These are phyloP conservation scores for Panthera uncia DNA, from an alignment of 2,113 vertebrate species.

Conservation along the genomic window DNA sequence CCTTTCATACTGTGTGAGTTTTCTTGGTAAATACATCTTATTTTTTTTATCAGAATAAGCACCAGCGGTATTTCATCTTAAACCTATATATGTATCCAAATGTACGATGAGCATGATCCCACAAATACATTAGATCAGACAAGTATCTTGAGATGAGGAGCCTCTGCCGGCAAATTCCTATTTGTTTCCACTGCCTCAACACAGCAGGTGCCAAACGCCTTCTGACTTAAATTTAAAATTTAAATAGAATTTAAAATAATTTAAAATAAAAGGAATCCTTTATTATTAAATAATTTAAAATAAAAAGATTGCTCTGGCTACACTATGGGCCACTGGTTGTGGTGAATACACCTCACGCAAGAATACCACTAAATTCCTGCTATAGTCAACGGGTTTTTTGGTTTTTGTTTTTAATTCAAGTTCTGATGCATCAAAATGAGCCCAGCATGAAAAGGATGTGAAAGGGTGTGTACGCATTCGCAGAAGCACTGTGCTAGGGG, in stretches of 20 bases:
- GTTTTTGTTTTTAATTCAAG: neutral
- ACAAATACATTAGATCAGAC: neutral
- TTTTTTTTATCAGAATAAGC: slow-evolving; percentile 5
- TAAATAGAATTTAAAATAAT: no score
- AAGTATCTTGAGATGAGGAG: neutral
- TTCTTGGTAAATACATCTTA: neutral
- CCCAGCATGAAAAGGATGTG: neutral
- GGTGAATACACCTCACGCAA: neutral
- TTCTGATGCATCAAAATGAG: neutral
- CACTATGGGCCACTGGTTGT: neutral
- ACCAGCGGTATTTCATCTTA: neutral
- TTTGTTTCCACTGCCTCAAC: neutral
- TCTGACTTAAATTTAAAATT: neutral
- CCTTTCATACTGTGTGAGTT: neutral
- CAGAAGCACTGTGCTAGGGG: neutral
- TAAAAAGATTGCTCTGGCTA: neutral
- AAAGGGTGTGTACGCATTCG: neutral
- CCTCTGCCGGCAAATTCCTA: no score
- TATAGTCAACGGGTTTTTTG: neutral
- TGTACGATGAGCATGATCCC: no score
- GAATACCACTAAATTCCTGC: neutral
- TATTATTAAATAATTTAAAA: neutral
- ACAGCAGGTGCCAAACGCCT: neutral
- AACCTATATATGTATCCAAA: neutral
- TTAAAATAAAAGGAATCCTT: no score